Base-by-base conservation (phyloP, 2,113 vertebrate species). In the Phoxinus phoxinus region DNA sequence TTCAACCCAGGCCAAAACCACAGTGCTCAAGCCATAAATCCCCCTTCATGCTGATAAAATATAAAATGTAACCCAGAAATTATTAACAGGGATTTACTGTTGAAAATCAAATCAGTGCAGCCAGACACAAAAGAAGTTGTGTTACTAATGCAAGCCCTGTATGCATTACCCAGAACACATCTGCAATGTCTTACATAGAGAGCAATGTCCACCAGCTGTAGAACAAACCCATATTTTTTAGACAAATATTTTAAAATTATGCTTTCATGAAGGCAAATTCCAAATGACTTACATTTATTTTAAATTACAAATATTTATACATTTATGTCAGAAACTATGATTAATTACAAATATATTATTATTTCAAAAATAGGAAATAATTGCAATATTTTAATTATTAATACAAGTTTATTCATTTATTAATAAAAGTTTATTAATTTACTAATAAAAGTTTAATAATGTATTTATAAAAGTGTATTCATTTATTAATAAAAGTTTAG, bases 1-100 rank as follows among this genome's bases (percentile, higher is more conserved):
- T 58, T 85, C 79, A 85, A 30, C 48, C 7, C 25, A 67, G 63
- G 69, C 76, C 76, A 84, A 63, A 84, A 75, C 65, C 53, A 35
- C 61, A 73, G n/a, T 9, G 27, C 27, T 17, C 44, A 75, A 78
- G 25, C 69, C 67, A 44, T 41, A 74, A 67, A 67, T 51, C 63
- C 32, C 15, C 25, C 48, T 74, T 69, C 23, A 81, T 46, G 27
- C 72, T 65, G 56, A 65, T 80, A 9, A 80, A 80, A 63, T 80
- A 80, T 46, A 7, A 79, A 51, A 80, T 17, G 15, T 61, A 80
- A 53, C 56, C 1, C 58, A 80, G 78, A 65, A 80, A 80, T 11
- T 25, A 63, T 80, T 46, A 80, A 80, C 58, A 46, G 77, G 21
- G 73, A 80, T 25, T 80, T 61, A 63, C 37, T 63, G 37, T 23